Conservation (phyloP, 1,140 invertebrate species). For the Dufourea novaeangliae region DNA sequence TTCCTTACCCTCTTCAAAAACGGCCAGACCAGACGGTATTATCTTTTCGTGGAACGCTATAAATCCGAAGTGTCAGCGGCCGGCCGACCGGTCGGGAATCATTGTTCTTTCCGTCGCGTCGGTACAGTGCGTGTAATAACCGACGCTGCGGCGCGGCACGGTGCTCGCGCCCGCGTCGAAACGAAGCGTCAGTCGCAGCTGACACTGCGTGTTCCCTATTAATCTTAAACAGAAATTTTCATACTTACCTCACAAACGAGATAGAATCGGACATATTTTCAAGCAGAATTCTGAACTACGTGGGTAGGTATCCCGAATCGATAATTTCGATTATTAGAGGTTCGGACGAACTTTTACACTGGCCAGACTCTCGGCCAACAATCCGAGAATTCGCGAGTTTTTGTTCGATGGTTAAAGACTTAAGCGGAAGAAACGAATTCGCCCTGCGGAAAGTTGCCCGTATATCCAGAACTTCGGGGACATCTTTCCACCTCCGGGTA, state of each 20-base stretch:
- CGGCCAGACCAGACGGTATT: constrained; percentile 6
- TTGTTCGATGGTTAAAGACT: constrained; percentile 43
- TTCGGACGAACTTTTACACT: neutral
- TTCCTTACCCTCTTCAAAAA: neutral
- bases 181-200: constrained; percentile 34
- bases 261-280: neutral
- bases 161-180: constrained; percentile 11
- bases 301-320: neutral
- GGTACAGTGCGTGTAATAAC: constrained; percentile 41
- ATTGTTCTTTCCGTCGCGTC: constrained; percentile 22
- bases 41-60: constrained; percentile 24
- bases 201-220: constrained; percentile 17
- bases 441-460: constrained; percentile 23
- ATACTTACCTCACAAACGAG: neutral
- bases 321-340: neutral
- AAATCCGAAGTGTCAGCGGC: constrained; percentile 32
- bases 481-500: constrained; percentile 29
- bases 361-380: neutral
- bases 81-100: no score
- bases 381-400: constrained; percentile 4
- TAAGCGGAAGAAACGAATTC: constrained; percentile 49
- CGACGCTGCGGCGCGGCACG: no score
- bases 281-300: neutral
- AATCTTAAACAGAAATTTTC: constrained; percentile 39
- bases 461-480: neutral